Evolutionary conservation across 2,797 vertebrate genomes (phyloP), one percentile per base, ranked within the genome.

Genomic region (Ibycter americanus): DNA sequence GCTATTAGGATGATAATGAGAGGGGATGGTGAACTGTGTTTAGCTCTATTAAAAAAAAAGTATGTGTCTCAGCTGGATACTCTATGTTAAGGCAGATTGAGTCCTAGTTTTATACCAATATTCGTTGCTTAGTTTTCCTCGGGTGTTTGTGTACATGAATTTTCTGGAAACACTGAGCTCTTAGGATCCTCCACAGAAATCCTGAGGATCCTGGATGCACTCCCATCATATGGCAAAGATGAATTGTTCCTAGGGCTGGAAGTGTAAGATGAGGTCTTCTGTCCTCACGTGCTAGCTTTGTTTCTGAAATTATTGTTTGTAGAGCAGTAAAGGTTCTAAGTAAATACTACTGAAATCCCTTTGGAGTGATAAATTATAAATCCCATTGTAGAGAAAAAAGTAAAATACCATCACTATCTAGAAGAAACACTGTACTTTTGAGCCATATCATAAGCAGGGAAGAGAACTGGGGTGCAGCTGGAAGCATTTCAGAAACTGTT

Each of bases 331-430:
- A 89, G 49, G 63, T 80, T 65, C 47, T 54, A 54, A 74, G 66
- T 52, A 78, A 87, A 79, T 23, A 18, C 83, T 88, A 87, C 46
- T 63, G 44, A 77, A 94, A 67, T 91, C 44, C 61, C 71, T 46
- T 71, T 81, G 52, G 82, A 66, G 38, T 26, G 19, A 73, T 42
- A 80, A 86, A 79, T 63, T 38, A 78, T 74, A 89, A 92, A 85
- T 34, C 20, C 40, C 4, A 19, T 13, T 59, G 70, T 12, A 82
- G 55, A 66, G 65, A 36, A 81, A 77, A 54, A 70, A 31, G 34
- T 59, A 51, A 85, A 92, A 87, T 65, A 34, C 36, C 40, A 21
- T 74, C 5, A 2, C 40, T 83, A 5, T 59, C 54, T 83, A 32
- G 51, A 93, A 91, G 58, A 74, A 93, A 25, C 12, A 27, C 9